Conservation (phyloP, 2,113 vertebrate genomes). For the Toxotes chatareus region DNA sequence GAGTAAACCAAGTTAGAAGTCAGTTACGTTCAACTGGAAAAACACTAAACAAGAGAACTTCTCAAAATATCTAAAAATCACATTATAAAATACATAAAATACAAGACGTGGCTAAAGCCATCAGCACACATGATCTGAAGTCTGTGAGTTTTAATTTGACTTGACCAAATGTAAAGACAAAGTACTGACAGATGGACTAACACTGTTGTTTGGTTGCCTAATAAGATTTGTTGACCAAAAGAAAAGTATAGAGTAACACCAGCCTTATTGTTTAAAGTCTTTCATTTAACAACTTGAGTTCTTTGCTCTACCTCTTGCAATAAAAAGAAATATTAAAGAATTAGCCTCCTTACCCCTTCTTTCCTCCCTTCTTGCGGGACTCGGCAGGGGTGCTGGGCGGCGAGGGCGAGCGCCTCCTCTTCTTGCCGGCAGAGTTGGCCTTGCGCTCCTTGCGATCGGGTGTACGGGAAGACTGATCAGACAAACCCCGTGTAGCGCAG, state of each 20-base stretch:
- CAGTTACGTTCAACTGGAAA: neutral
- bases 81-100: too few species aligned
- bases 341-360: conserved; percentile 90
- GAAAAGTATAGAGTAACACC: too few species aligned
- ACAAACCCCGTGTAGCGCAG: conserved; percentile 79
- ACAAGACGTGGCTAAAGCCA: too few species aligned
- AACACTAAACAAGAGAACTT: neutral
- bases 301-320: neutral
- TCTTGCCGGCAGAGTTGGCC: conserved; percentile 90
- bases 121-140: too few species aligned
- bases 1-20: neutral
- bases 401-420: conserved; percentile 95
- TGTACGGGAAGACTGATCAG: conserved; percentile 94
- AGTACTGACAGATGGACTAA: too few species aligned
- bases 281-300: neutral
- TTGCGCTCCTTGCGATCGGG: conserved; percentile 97
- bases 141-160: too few species aligned
- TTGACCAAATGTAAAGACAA: too few species aligned
- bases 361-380: conserved; percentile 94
- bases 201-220: too few species aligned
- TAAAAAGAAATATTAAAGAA: neutral
- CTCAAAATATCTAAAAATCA: too few species aligned
- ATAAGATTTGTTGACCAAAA: too few species aligned
- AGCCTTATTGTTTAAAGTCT: neutral
- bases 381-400: conserved; percentile 92